Base-by-base conservation (phyloP, 2,888 invertebrate genomes). In the Melieria crassipennis region DNA sequence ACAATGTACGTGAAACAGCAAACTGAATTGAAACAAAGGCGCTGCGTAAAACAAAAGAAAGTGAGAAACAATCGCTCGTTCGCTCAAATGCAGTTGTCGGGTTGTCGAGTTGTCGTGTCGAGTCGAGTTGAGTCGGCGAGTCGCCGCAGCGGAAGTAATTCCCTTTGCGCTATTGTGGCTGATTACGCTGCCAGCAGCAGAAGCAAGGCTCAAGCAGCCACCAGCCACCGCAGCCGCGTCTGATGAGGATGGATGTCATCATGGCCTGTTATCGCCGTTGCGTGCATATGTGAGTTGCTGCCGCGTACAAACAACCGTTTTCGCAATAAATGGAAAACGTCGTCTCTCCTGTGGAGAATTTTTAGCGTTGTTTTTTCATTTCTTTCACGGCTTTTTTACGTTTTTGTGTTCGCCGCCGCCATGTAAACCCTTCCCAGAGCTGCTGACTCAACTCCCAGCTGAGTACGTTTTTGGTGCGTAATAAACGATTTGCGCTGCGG, bases 141-240 rank as follows among this genome's bases (percentile, higher is more conserved):
- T 81, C 79, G 79, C 78, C 82, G 82, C 82, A 83, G 82, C 82
- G 83, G 83, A 83, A 82, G 80, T 80, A 80, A 81, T 82, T 82
- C 78, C 79, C 81, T 81, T 80, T 74, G 81, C 82, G 78, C 78
- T 81, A 81, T 83, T 81, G 81, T 80, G 82, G 82, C 83, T 83
- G 83, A 83, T 83, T 83, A 83, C 80, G 83, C 82, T 82, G 82
- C 83, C 79, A 82, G 78, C 76, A 75, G 70, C 73, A 75, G 65
- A 67, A 65, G 66, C 56, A 50, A 52, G 11, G 52, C 52, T 52
- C n/a, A 52, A 52, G 11, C 52, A 57, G 62, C 11, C 61, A 55
- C 55, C 56, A 69, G 63, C 63, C 55, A 69, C 52, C 60, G 52
- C 60, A 13, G 9, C 52, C 9, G 52, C 10, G n/a, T 30, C 5